These are phyloP conservation scores for Arge pagana DNA, from an alignment of 2,888 invertebrate genomes.

Conservation along the genomic window DNA sequence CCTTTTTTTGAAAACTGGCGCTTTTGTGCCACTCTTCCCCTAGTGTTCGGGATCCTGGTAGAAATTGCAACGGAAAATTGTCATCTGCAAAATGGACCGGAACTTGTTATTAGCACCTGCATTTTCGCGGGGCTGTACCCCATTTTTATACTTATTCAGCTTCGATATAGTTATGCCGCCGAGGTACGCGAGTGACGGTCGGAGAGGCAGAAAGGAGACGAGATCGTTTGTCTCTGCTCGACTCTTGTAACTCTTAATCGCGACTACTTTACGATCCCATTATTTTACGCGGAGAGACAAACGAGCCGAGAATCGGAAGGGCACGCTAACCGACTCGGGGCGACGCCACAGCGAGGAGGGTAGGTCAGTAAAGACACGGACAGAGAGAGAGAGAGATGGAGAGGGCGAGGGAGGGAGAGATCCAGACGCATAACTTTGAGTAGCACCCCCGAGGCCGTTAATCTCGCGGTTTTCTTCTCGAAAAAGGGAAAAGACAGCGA, in stretches of 20 bases:
- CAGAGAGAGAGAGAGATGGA: background rate
- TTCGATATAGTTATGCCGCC: background rate
- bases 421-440: constrained; percentile 39
- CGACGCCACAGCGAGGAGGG: background rate
- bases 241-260: constrained; percentile 21
- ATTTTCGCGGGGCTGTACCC: too few species aligned
- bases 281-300: constrained; percentile 32
- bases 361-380: background rate
- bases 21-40: too few species aligned
- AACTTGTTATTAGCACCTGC: too few species aligned
- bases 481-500: too few species aligned
- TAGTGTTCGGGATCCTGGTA: too few species aligned
- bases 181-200: background rate
- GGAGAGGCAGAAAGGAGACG: constrained; percentile 12
- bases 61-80: too few species aligned
- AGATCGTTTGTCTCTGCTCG: constrained; percentile 36
- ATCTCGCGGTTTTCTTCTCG: too few species aligned
- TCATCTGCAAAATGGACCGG: too few species aligned
- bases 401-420: constrained; percentile 24
- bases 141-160: background rate
- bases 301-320: background rate
- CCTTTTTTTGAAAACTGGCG: too few species aligned
- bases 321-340: background rate
- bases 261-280: constrained; percentile 38
- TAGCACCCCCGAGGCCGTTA: too few species aligned